Percentiles rank a stretch among this genome's conserved stretches.
Evolutionary conservation across 2,888 invertebrate genomes (phyloP).

Genomic region (Sesia bembeciformis): DNA sequence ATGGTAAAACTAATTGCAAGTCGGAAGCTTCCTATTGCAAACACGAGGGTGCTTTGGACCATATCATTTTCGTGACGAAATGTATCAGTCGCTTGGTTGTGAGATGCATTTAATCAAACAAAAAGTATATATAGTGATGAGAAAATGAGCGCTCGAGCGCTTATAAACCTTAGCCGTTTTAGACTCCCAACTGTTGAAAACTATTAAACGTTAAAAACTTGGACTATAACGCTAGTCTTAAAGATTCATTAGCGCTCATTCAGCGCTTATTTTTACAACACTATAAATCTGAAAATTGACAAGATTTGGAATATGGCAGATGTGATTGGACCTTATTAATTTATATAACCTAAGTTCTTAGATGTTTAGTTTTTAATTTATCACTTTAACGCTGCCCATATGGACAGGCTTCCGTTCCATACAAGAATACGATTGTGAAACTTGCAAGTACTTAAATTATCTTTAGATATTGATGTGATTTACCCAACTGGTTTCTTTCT

Average conservation of each 20-base stretch:
- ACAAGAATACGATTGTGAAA: conserved; percentile 16
- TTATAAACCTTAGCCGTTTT: too few relatives aligned
- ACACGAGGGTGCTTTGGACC: too few relatives aligned
- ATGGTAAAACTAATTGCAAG: too few relatives aligned
- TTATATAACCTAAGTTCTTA: conserved; percentile 35
- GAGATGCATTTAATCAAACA: not conserved
- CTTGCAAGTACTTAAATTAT: conserved; percentile 56
- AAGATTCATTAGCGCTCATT: too few relatives aligned
- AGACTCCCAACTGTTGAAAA: too few relatives aligned
- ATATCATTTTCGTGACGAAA: conserved; percentile 1
- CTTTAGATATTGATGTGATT: conserved; percentile 38
- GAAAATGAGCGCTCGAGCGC: too few relatives aligned
- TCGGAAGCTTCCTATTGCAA: too few relatives aligned
- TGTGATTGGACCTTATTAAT: conserved; percentile 29
- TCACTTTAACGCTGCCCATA: conserved; percentile 20
- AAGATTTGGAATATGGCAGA: conserved; percentile 1
- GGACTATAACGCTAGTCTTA: too few relatives aligned
- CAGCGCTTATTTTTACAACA: too few relatives aligned
- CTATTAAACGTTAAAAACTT: too few relatives aligned
- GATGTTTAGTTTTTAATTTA: conserved; percentile 32
- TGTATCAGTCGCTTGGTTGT: not conserved
- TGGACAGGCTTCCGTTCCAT: conserved; percentile 32
- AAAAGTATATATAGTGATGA: not conserved
- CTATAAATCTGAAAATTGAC: not conserved
- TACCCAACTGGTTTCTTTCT: not conserved